Evolutionary conservation across 2,797 vertebrate species (phyloP), one percentile per base, ranked within the genome.

Genomic region (Remorina albescens): DNA sequence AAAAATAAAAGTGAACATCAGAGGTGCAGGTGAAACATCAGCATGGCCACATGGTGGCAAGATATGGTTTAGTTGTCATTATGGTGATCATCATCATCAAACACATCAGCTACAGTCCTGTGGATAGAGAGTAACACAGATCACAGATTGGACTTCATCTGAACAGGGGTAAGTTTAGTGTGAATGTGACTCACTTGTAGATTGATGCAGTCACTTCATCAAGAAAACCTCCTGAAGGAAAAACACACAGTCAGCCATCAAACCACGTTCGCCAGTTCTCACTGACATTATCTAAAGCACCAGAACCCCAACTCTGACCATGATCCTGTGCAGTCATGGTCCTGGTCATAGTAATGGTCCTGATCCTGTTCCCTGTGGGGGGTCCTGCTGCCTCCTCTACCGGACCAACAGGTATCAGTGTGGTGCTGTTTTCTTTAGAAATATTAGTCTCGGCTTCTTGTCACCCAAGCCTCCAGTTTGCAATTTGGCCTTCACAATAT

Each of bases 191-290:
- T 89, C 93, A 96, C 96, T 96, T 95, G 81, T 96, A 96, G 86
- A 96, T 92, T 21, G 95, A 94, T 82, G 95, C 95, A 60, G 95
- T 94, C 68, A 96, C 83, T 64, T 95, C 93, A 81, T 96, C 96
- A 62, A 96, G 58, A 71, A 96, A 95, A 53, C 96, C 95, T 65
- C 95, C 96, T 96, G 42, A 13, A 76, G 18, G 50, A 60, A 53
- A 44, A 36, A 67, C 2, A 72, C 19, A 23, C 28, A 64, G 18
- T 7, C 7, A 11, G 11, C 25, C 51, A 69, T 30, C 34, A 68
- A 58, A 67, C 32, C 42, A 39, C 34, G n/a, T 28, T 6, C 5
- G 26, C 6, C 15, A 47, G 34, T 49, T 51, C 5, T 44, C 34
- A 28, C 10, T 46, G 7, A n/a, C 7, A 13, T 23, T 0, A 25